These are phyloP conservation scores for Nylanderia fulva DNA, from an alignment of 1,140 invertebrate species.

Conservation along the genomic window DNA sequence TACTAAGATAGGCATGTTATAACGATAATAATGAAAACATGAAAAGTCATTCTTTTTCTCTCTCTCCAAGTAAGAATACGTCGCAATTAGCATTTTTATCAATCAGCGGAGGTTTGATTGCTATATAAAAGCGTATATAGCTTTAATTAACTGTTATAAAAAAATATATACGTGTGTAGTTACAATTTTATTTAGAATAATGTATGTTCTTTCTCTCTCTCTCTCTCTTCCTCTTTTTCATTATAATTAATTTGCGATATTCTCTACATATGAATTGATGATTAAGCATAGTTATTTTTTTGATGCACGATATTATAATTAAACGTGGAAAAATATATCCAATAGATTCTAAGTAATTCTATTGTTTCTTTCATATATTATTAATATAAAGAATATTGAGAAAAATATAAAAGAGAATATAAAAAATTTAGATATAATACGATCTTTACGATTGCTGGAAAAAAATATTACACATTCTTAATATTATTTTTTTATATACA, in stretches of 20 bases:
- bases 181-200: not conserved
- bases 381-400: not conserved
- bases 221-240: too few species aligned
- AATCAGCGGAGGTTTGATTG: not conserved
- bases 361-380: not conserved
- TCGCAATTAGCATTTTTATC: slow-evolving; percentile 9
- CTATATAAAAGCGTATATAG: not conserved
- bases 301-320: too few species aligned
- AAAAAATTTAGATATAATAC: not conserved
- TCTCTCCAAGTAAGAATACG: not conserved
- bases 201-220: not conserved
- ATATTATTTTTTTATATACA: not conserved
- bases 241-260: not conserved
- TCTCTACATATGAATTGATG: not conserved
- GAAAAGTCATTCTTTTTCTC: slow-evolving; percentile 31
- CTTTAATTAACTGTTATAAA: slow-evolving; percentile 2
- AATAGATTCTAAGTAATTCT: not conserved
- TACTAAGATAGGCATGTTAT: slow-evolving; percentile 42
- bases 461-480: not conserved
- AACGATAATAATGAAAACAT: slow-evolving; percentile 37
- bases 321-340: too few species aligned
- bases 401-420: too few species aligned
- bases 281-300: not conserved
- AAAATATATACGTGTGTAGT: too few species aligned
- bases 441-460: not conserved